These are phyloP conservation scores for Tachuris rubrigastra DNA, from an alignment of 2,113 vertebrate species.

Conservation along the genomic window DNA sequence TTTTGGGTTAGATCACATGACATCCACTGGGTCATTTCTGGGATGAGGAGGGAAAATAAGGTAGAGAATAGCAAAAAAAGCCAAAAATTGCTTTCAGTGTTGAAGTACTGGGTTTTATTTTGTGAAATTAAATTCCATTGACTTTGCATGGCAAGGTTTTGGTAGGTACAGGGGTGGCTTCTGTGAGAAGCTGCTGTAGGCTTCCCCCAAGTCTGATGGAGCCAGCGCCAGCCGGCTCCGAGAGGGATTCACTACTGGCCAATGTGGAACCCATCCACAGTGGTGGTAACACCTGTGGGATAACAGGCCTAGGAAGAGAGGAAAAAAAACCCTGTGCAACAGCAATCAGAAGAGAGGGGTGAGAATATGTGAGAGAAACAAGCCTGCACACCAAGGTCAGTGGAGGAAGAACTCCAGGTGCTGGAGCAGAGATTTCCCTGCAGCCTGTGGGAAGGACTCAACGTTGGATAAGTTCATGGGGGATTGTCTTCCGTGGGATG, in stretches of 20 bases:
- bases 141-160: background rate
- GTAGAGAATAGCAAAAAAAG: background rate
- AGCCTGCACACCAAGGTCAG: background rate
- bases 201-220: rapidly evolving
- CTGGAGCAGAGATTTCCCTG: background rate
- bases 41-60: background rate
- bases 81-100: background rate
- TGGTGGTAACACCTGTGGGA: no score
- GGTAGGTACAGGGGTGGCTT: background rate
- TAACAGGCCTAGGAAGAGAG: background rate
- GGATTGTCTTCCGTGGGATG: rapidly evolving
- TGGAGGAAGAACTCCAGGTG: background rate
- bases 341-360: background rate
- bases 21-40: background rate
- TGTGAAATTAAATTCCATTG: background rate
- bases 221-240: background rate
- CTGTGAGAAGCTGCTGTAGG: background rate
- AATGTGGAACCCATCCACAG: background rate
- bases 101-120: background rate
- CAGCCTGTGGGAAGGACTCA: background rate
- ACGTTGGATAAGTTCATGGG: rapidly evolving
- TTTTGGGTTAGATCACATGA: background rate
- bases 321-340: background rate
- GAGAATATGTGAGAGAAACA: background rate
- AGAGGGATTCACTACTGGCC: rapidly evolving